phyloP scores from a whole-genome alignment of 2,797 vertebrate genomes.

The Mus spretus region DNA sequence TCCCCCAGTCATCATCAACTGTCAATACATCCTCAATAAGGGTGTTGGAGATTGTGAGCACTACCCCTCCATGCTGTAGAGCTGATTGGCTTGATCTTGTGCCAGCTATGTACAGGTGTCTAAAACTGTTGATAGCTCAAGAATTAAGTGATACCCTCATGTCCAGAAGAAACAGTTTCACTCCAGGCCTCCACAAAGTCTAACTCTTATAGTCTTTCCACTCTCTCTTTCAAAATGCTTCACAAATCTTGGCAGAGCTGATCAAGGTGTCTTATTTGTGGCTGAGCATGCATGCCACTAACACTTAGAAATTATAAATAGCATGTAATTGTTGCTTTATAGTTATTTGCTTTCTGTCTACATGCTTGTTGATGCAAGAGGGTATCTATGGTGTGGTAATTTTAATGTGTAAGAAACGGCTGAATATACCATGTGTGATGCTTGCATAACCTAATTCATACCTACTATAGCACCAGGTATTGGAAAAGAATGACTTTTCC shows the following conservation, averaged over 20 bases:
- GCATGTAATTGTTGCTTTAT: background rate
- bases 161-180: background rate
- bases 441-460: background rate
- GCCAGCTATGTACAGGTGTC: background rate
- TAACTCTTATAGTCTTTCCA: background rate
- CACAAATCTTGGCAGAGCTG: background rate
- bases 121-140: background rate
- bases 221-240: background rate
- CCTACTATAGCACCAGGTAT: too few species aligned
- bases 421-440: too few species aligned
- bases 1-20: too few species aligned
- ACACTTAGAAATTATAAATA: constrained; percentile 2
- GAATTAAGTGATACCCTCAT: background rate
- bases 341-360: background rate
- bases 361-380: constrained; percentile 13
- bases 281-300: background rate
- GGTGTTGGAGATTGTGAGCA: background rate
- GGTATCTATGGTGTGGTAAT: background rate
- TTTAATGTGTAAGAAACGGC: background rate
- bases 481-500: background rate
- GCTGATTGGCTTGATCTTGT: background rate
- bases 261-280: background rate
- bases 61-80: rapidly evolving
- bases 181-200: background rate
- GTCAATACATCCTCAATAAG: background rate